Evolutionary conservation across 2,888 invertebrate species (phyloP), one percentile per base, ranked within the genome.

Genomic region (Drosophila austrosaltans): DNA sequence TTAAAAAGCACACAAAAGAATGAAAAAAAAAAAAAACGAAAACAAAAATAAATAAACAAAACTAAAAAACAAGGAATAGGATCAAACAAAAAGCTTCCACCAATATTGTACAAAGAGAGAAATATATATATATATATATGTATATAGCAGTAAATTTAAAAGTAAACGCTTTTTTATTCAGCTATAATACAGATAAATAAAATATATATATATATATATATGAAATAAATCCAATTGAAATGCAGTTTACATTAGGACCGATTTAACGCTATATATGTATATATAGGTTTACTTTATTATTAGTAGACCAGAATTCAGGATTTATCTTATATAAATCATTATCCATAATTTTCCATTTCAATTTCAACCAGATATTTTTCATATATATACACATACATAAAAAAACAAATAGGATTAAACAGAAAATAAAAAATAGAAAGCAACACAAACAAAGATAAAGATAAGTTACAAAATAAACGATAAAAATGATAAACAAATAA

Each of bases 1-100:
- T 72, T 57, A 59, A 63, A 48, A 59, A 59, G 61, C 65, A 62
- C 60, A 72, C 63, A 62, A 39, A 58, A 58, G 63, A 40, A n/a
- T 16, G 6, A 25, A 58, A 58, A 66, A 40, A n/a, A 25, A 63
- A 28, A 25, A 32, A 30, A 20, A 28, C 39, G 6, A 25, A 70
- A 62, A 48, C 32, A 60, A 36, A 36, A 62, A 36, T 30, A 20
- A 69, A 30, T 54, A 61, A 25, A 10, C 22, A 30, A 20, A 69
- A 30, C 42, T 42, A 28, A 7, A 70, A 63, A 20, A 54, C 28
- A 8, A 36, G 25, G 20, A 32, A 16, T 40, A 28, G 25, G 25
- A 5, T 28, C 36, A 57, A 71, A 58, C n/a, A 53, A 66, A 57
- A 39, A 8, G 54, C 66, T 54, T 44, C 22, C 70, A 63, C 56